Evolutionary conservation across 2,797 vertebrate species (phyloP), one percentile per base, ranked within the genome.

Genomic region (Centropyge bicolor): DNA sequence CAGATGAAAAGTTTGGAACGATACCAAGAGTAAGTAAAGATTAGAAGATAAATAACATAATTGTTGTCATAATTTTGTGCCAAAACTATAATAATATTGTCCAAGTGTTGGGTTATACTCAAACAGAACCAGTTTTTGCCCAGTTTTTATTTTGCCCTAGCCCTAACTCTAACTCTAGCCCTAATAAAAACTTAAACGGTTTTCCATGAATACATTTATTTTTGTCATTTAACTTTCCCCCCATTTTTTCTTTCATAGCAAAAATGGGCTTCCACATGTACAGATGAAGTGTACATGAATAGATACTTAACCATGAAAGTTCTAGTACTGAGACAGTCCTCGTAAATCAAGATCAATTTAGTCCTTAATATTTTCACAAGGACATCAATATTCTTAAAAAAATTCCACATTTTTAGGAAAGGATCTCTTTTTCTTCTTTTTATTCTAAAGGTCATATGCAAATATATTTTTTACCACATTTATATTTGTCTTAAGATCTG

Each of bases 401-500:
- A 62, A 24, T 8, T 2, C 1, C 22, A 38, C 0, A 20, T 17
- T 64, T 77, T 63, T 51, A 5, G 14, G 13, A 41, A 24, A 1
- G 41, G 1, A 22, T 46, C 62, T 51, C 61, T 70, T 31, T 54
- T 27, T 27, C 8, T 22, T 41, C 13, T 12, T 10, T 8, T 13
- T 46, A 27, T 45, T 1, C 36, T 46, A 22, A 51, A 64, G 31
- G 38, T 70, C 48, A 35, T 57, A 24, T 69, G n/a, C 24, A 31
- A 40, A 27, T 64, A 40, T 45, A 7, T 35, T n/a, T n/a, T 60
- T 63, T 8, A 12, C 14, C 70, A 59, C 27, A 45, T 70, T 52
- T 27, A 20, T 4, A 40, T 40, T 64, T 16, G 12, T 71, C 38
- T 59, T 62, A 54, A 56, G 49, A 61, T 70, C 36, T 70, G 19